These are phyloP conservation scores for Araneus ventricosus DNA, from an alignment of 1,140 invertebrate species.

Conservation along the genomic window DNA sequence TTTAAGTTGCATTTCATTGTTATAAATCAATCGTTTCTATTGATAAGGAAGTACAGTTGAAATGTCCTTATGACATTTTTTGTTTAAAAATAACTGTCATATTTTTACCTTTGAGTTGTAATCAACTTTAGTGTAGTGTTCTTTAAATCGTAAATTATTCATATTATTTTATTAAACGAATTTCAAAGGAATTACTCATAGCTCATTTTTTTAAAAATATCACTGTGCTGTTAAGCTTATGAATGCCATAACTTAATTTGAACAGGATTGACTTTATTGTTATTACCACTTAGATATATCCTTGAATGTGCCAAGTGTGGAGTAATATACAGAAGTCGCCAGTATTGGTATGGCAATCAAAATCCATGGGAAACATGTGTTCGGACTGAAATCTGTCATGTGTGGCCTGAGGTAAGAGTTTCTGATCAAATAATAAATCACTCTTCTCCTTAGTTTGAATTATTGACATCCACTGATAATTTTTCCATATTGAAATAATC, in stretches of 20 bases:
- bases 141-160: too few species aligned
- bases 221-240: not conserved
- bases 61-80: too few species aligned
- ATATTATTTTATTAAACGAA: too few species aligned
- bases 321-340: slow-evolving; percentile 89
- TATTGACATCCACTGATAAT: too few species aligned
- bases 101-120: too few species aligned
- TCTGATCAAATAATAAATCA: not conserved
- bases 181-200: not conserved
- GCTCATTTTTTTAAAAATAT: not conserved
- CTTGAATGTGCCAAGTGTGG: slow-evolving; percentile 91
- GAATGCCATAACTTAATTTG: not conserved
- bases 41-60: too few species aligned
- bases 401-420: slow-evolving; percentile 87
- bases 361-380: slow-evolving; percentile 86
- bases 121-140: too few species aligned
- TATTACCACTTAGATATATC: slow-evolving; percentile 82
- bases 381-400: slow-evolving; percentile 86
- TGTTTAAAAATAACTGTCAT: too few species aligned
- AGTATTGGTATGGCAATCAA: slow-evolving; percentile 93
- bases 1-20: too few species aligned
- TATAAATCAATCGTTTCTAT: too few species aligned
- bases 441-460: too few species aligned
- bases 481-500: too few species aligned
- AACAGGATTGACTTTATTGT: not conserved